Base-by-base conservation (phyloP, 2,113 vertebrate species). In the Clarias macrocephalus region DNA sequence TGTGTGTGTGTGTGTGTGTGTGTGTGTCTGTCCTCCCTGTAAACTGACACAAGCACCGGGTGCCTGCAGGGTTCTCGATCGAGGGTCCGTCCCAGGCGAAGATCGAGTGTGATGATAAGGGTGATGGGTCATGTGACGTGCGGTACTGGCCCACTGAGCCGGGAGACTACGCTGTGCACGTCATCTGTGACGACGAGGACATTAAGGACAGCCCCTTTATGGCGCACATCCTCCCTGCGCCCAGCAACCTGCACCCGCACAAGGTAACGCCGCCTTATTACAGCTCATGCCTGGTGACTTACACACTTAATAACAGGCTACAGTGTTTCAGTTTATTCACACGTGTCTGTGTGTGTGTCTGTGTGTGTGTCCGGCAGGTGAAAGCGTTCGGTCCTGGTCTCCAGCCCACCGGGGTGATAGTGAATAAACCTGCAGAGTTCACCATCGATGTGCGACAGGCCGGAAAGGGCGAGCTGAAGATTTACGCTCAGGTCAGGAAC, bases 161-260 rank as follows among this genome's bases (percentile, higher is more conserved):
- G 0, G 98, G 98, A 0, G 96, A 97, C 88, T 99, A 99, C 0
- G 98, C 98, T 0, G 97, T 99, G n/a, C 98, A 99, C 0, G 98
- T 99, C 79, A 95, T 99, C 54, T 99, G 98, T 8, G 98, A 99
- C 0, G 97, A 99, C 0, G 96, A 99, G 88, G 98, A 99, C 92
- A 99, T 99, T 93, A 95, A 96, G 9, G 96, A 97, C 95, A 98
- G 97, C 1, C 97, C 97, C 5, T 99, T 98, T 92, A 99, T 99
- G 16, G 97, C 98, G 0, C 95, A 96, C 90, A 97, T 99, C 89
- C 96, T 97, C 68, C 97, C 97, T 0, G 96, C 98, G 7, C 94
- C 92, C 30, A 95, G 94, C 0, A 95, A 97, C 88, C 91, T 94
- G 85, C 97, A 96, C 91, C 97, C 98, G 0, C 97, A 99, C 88